Conservation (phyloP, 23 tunicate species). For the Diplosoma virens region DNA sequence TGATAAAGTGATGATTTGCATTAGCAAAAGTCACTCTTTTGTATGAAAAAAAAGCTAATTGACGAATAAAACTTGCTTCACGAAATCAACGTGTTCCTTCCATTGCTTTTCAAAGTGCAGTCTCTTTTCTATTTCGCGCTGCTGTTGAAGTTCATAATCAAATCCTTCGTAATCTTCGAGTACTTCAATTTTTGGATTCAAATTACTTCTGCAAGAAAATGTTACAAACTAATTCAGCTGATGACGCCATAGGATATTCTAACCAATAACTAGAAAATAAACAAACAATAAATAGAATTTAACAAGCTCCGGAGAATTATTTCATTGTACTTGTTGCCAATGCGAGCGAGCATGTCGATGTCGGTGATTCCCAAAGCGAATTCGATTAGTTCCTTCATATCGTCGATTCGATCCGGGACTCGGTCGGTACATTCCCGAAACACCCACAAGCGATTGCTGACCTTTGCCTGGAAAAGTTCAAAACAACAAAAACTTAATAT, state of each 20-base stretch:
- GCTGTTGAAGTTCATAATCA: slow-evolving; percentile 42
- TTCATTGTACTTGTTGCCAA: not conserved
- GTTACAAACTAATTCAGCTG: too few species aligned
- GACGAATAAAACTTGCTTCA: slow-evolving; percentile 9
- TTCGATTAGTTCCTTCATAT: slow-evolving; percentile 42
- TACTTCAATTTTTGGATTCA: slow-evolving; percentile 18
- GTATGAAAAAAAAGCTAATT: not conserved
- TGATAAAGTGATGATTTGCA: too few species aligned
- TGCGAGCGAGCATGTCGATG: slow-evolving; percentile 27
- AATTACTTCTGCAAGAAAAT: too few species aligned
- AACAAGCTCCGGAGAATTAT: too few species aligned
- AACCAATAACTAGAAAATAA: too few species aligned
- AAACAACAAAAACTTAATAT: too few species aligned
- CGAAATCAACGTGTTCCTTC: slow-evolving; percentile 38
- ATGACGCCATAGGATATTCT: too few species aligned
- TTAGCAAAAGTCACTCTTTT: not conserved
- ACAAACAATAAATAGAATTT: too few species aligned
- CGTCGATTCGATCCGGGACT: slow-evolving; percentile 46
- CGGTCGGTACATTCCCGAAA: slow-evolving; percentile 50
- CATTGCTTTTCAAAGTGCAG: slow-evolving; percentile 26
- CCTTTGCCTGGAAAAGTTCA: slow-evolving; percentile 35
- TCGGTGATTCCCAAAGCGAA: slow-evolving; percentile 44
- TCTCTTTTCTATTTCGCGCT: slow-evolving; percentile 28
- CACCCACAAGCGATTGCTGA: slow-evolving; percentile 46
- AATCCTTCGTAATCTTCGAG: slow-evolving; percentile 61